Evolutionary conservation across 2,888 invertebrate species (phyloP).

Genomic region (Gastracanthus pulcherrimus): DNA sequence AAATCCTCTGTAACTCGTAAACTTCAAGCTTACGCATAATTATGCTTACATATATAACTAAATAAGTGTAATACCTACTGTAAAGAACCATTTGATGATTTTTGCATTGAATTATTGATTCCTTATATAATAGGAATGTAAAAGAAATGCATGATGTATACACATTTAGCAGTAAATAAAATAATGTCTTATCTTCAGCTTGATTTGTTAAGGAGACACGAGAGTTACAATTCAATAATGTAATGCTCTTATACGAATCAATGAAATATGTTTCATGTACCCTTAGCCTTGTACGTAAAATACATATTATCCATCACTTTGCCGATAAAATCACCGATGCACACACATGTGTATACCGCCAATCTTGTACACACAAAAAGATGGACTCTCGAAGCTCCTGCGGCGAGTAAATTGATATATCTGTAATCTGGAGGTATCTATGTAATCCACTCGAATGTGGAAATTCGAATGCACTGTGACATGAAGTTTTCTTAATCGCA

Average conservation of each 20-base stretch:
- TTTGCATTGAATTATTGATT: too few relatives aligned
- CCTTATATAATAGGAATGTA: too few relatives aligned
- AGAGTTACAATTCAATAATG: not conserved
- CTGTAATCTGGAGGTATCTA: not conserved
- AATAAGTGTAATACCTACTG: not conserved
- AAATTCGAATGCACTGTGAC: not conserved
- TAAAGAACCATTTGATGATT: not conserved
- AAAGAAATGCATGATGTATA: not conserved
- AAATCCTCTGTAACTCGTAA: too few relatives aligned
- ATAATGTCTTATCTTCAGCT: not conserved
- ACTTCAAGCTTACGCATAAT: too few relatives aligned
- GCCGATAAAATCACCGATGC: constrained; percentile 17
- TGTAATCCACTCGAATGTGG: not conserved
- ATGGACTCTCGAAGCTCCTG: not conserved
- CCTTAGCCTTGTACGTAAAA: not conserved
- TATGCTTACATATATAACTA: too few relatives aligned
- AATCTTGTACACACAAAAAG: not conserved
- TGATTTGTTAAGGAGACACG: not conserved
- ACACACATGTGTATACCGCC: not conserved
- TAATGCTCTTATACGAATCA: not conserved
- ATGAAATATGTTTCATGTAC: constrained; percentile 11
- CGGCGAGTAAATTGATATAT: constrained; percentile 23
- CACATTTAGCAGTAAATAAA: not conserved
- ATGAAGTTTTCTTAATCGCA: not conserved
- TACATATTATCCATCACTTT: constrained; percentile 8